Conservation (phyloP, 1,140 invertebrate species). For the Gonatopus flavifemur region DNA sequence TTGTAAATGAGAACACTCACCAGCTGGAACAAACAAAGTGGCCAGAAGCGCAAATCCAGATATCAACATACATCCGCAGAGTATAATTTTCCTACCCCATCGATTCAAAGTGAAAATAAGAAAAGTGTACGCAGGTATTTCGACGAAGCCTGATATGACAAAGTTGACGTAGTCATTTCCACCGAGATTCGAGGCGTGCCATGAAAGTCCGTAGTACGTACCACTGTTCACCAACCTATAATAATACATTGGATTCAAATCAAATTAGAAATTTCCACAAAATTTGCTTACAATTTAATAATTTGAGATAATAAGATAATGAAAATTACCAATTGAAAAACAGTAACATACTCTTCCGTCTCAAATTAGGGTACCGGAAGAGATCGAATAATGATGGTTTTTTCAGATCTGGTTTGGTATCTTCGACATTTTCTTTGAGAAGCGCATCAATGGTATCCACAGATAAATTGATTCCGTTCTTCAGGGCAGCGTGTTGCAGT, state of each 20-base stretch:
- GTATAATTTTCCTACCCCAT: slow-evolving; percentile 70
- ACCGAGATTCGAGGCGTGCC: slow-evolving; percentile 74
- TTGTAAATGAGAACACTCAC: no score
- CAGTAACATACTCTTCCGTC: slow-evolving; percentile 71
- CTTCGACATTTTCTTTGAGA: slow-evolving; percentile 51
- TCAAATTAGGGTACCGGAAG: slow-evolving; percentile 70
- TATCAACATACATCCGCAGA: slow-evolving; percentile 71
- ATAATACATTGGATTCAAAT: no score
- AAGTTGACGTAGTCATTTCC: slow-evolving; percentile 78
- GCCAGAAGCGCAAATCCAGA: slow-evolving; percentile 66
- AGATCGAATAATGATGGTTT: slow-evolving; percentile 68
- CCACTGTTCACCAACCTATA: slow-evolving; percentile 75
- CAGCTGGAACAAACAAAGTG: slow-evolving; percentile 63
- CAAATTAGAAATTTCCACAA: no score
- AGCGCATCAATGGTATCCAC: slow-evolving; percentile 61
- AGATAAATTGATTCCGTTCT: slow-evolving; percentile 66
- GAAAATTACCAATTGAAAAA: slow-evolving; percentile 74
- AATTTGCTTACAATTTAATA: not conserved
- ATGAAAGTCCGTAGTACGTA: slow-evolving; percentile 81
- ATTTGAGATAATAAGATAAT: not conserved
- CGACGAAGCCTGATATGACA: slow-evolving; percentile 73
- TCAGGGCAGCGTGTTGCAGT: slow-evolving; percentile 69
- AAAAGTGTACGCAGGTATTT: slow-evolving; percentile 75
- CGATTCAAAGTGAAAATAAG: slow-evolving; percentile 71
- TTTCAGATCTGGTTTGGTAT: slow-evolving; percentile 51